Evolutionary conservation across 1,140 invertebrate species (phyloP).

Genomic region (Rhagoletis zephyria): DNA sequence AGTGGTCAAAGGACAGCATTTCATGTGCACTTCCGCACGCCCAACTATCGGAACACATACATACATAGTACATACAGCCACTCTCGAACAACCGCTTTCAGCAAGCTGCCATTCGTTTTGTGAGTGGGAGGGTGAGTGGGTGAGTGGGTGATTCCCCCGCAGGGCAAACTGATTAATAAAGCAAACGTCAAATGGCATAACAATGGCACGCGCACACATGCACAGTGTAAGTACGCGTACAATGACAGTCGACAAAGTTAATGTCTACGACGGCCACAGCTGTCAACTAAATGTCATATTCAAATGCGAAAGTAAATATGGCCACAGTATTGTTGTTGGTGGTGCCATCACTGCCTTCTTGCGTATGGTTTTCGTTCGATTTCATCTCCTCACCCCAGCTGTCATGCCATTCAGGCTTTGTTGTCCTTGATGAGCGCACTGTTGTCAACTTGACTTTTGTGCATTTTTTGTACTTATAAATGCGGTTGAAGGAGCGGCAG

Average conservation of each 20-base stretch:
- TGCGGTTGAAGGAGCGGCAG: neutral
- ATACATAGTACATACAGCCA: neutral
- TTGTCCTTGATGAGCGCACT: constrained; percentile 58
- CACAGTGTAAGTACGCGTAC: neutral
- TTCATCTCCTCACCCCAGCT: constrained; percentile 32
- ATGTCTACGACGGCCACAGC: constrained; percentile 62
- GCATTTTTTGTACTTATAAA: neutral
- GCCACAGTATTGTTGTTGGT: constrained; percentile 39
- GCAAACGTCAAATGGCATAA: constrained; percentile 70
- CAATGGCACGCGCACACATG: constrained; percentile 43
- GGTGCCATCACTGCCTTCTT: neutral
- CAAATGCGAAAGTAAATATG: constrained; percentile 58
- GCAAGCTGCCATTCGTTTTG: constrained; percentile 64
- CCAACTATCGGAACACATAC: constrained; percentile 4
- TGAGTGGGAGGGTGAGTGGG: neutral
- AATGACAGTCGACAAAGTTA: constrained; percentile 13
- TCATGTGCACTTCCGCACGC: constrained; percentile 47
- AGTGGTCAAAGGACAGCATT: constrained; percentile 21
- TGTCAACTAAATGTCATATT: constrained; percentile 69
- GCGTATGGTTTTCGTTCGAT: constrained; percentile 57
- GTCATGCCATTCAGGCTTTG: constrained; percentile 43
- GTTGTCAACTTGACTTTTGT: constrained; percentile 71
- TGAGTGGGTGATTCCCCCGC: constrained; percentile 53
- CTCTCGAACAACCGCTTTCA: constrained; percentile 62
- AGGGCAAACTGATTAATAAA: constrained; percentile 73